phyloP scores from a whole-genome alignment of 2,888 invertebrate genomes.

The Epinotia nisella region DNA sequence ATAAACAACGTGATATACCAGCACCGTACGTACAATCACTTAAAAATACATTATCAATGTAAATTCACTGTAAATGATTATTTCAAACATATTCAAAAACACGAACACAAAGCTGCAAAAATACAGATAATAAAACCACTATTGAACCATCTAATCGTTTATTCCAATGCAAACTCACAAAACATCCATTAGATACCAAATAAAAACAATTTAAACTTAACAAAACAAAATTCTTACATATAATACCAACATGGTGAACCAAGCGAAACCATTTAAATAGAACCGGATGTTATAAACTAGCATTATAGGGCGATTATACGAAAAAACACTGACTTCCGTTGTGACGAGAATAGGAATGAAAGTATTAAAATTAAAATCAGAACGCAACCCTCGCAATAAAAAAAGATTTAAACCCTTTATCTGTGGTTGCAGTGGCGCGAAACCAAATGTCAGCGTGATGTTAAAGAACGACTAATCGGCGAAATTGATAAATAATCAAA shows the following conservation, averaged over 20 bases:
- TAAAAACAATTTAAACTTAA: conserved; percentile 42
- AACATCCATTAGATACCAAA: conserved; percentile 34
- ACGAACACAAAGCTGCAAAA: conserved; percentile 39
- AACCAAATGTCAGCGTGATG: conserved; percentile 38
- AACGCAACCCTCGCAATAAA: conserved; percentile 38
- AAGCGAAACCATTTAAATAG: conserved; percentile 36
- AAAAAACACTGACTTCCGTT: conserved; percentile 42
- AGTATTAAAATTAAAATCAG: conserved; percentile 41
- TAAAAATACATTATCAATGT: conserved; percentile 30
- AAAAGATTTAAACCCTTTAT: conserved; percentile 41
- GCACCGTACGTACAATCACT: conserved; percentile 3
- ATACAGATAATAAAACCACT: conserved; percentile 40
- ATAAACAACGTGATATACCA: neutral
- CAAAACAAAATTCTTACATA: conserved; percentile 43
- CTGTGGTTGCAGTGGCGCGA: conserved; percentile 41
- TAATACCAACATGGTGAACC: conserved; percentile 36
- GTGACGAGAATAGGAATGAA: conserved; percentile 42
- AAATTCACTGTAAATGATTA: conserved; percentile 25
- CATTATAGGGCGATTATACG: conserved; percentile 41
- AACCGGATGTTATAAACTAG: conserved; percentile 43
- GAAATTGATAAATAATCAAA: neutral
- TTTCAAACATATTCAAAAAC: conserved; percentile 31
- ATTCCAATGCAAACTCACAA: conserved; percentile 38
- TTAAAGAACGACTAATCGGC: neutral
- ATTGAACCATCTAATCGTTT: conserved; percentile 41